Base-by-base conservation (phyloP, 2,113 vertebrate genomes). In the Microcebus tavaratra region DNA sequence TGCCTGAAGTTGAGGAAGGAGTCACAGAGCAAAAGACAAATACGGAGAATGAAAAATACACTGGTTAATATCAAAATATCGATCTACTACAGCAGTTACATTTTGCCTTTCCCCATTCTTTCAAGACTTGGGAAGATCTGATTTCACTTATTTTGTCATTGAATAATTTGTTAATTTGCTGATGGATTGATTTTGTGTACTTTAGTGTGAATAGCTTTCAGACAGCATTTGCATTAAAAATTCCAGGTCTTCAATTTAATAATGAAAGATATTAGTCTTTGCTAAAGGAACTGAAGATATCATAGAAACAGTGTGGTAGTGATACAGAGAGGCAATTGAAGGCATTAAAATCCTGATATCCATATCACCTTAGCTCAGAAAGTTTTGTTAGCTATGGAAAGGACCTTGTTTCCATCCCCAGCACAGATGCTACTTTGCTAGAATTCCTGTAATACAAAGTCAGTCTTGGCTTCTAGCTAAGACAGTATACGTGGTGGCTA, bases 121-220 rank as follows among this genome's bases (percentile, higher is more conserved):
- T 70, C 5, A 93, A 65, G 85, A 72, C 39, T 83, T 10, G 7
- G 15, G 45, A 63, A 42, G 23, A 70, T 93, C 29, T 85, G 45
- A 65, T 84, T 92, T 93, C 4, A 42, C 72, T 91, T 88, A 91
- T 88, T 90, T 93, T 27, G 17, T 45, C 79, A 85, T 57, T 31
- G 18, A 80, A 72, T 79, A 80, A 90, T 93, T 79, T 85, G 61
- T 42, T 90, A 25, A 72, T 90, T 93, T 89, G 79, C 34, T n/a
- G 42, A 79, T 7, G 90, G 70, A 23, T 70, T 84, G 27, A 83
- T 78, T 76, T 88, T 83, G 59, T 59, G 6, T 92, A 67, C 55
- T 93, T 88, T 84, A 89, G 29, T 18, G 21, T 78, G 61, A 76
- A n/a, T 70, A 34, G 63, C n/a, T 85, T 85, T 78, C 23, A 55